Conservation (phyloP, 2,888 invertebrate genomes). For the Sinelater perroti region DNA sequence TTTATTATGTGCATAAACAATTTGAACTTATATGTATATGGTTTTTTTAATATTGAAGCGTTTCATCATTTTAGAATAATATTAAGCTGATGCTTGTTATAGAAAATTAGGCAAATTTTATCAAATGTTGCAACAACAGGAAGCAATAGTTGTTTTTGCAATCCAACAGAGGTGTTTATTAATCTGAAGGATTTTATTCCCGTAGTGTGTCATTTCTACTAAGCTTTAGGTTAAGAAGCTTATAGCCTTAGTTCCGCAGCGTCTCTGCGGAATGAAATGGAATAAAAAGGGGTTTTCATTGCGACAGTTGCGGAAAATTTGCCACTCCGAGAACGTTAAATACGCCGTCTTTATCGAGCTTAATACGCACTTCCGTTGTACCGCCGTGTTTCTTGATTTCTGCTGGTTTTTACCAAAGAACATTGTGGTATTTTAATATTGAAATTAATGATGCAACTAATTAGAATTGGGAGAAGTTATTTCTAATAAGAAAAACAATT, state of each 20-base stretch:
- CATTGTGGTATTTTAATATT: conserved; percentile 2
- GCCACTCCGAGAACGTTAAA: conserved; percentile 40
- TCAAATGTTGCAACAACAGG: too few species aligned
- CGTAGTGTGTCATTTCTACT: conserved; percentile 38
- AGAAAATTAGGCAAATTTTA: too few species aligned
- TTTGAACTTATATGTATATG: too few species aligned
- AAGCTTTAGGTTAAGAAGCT: conserved; percentile 45
- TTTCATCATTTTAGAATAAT: conserved; percentile 24
- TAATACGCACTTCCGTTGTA: conserved; percentile 31
- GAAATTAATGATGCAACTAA: too few species aligned
- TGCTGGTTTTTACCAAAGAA: not conserved
- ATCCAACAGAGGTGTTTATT: conserved; percentile 15
- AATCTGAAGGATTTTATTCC: conserved; percentile 28
- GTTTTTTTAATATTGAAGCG: too few species aligned
- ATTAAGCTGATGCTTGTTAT: too few species aligned
- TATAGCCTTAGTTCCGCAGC: conserved; percentile 41
- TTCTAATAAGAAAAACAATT: too few species aligned
- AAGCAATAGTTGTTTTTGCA: too few species aligned
- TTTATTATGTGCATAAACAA: too few species aligned
- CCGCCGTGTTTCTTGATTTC: conserved; percentile 13
- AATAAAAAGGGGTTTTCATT: conserved; percentile 54
- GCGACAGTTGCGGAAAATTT: conserved; percentile 51
- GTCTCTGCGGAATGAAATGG: conserved; percentile 49
- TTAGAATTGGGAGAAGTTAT: too few species aligned
- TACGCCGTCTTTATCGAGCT: conserved; percentile 37